Percentiles rank a stretch among this genome's conserved stretches.
phyloP scores from a whole-genome alignment of 2,113 vertebrate genomes.

The Numenius arquata region DNA sequence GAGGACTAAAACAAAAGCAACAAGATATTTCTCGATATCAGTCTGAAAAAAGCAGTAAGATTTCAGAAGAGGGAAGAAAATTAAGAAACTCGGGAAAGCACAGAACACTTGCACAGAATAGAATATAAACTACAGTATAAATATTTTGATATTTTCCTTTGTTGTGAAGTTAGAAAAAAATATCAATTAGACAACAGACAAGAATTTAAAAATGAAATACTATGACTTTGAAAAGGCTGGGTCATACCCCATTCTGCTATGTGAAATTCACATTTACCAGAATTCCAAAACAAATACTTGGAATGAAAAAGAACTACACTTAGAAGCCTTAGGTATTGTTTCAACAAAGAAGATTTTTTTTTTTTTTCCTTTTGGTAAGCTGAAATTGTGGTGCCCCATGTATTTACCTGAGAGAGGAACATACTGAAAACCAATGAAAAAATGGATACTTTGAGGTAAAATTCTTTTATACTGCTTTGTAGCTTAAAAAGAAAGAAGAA shows the following conservation, averaged over 20 bases:
- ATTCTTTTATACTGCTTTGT: neutral
- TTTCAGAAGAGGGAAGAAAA: neutral
- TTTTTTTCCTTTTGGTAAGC: neutral
- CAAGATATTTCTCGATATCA: neutral
- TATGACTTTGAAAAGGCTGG: neutral
- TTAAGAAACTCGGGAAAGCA: neutral
- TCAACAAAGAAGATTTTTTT: neutral
- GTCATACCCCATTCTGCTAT: neutral
- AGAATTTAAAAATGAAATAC: neutral
- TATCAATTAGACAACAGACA: neutral
- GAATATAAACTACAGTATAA: neutral
- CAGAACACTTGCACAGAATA: neutral
- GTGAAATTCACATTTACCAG: neutral
- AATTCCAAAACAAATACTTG: neutral
- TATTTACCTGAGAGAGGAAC: neutral
- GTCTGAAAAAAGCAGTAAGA: neutral
- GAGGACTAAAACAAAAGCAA: neutral
- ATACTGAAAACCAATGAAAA: neutral
- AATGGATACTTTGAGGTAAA: neutral
- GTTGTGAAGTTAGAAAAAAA: neutral
- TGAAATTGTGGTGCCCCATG: neutral
- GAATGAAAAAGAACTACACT: neutral
- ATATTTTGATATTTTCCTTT: neutral
- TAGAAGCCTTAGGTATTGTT: neutral
- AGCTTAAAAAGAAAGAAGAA: neutral